Base-by-base conservation (phyloP, 2,113 vertebrate species). In the Embiotoca jacksoni region DNA sequence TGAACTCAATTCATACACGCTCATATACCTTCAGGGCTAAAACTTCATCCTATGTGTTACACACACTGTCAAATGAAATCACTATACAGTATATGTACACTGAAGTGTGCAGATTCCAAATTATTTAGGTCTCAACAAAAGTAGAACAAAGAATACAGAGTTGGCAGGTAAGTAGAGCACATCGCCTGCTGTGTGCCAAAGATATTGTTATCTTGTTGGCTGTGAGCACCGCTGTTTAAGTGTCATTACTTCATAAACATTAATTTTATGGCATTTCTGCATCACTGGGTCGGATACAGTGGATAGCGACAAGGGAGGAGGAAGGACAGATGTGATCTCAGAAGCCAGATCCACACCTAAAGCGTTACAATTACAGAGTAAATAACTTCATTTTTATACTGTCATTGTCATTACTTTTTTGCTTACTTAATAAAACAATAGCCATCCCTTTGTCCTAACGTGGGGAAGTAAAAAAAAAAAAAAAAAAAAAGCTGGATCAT, bases 201-300 rank as follows among this genome's bases (percentile, higher is more conserved):
- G 33, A 74, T 36, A 64, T 44, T 72, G 65, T 64, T 68, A 60
- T 61, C 50, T 81, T 75, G 70, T 75, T 72, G 71, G 63, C 67
- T 62, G 58, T 30, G 44, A 65, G 10, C 14, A 53, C 16, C 16
- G 16, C 55, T 63, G 30, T 80, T 78, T 71, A 53, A 72, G 32
- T 64, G 66, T 80, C 74, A 82, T 81, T 74, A 64, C 66, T 78
- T 80, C 57, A 39, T 65, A 70, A 76, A 76, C 58, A 80, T 55
- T 53, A 9, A 72, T 76, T 75, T 83, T 44, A 79, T 30, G 64
- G 55, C 66, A 68, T 80, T 30, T 68, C 47, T 74, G 72, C 56
- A 65, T 58, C 36, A 72, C 8, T 76, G 58, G n/a, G 15, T 60
- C 61, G 56, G 63, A 61, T 49, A 76, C 61, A 11, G 68, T 44